Evolutionary conservation across 1,140 invertebrate genomes (phyloP), one percentile per base, ranked within the genome.

Genomic region (Aphelenchoides avenae): DNA sequence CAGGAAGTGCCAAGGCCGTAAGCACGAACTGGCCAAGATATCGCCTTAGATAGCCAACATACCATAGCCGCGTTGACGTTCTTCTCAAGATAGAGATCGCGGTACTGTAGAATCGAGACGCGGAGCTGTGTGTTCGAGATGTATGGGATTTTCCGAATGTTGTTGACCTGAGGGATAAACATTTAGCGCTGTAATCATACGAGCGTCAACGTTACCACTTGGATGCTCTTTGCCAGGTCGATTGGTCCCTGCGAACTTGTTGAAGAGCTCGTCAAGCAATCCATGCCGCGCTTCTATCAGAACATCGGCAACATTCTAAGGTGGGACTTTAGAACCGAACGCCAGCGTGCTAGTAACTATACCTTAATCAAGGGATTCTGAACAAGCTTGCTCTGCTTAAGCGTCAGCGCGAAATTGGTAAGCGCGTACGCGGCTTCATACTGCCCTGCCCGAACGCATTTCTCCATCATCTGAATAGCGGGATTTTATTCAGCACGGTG

Each of bases 131-230:
- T 77, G 9, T 70, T 70, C 3, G 71, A 68, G 30, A 75, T 60
- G 24, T 57, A 75, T 1, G 72, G 72, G 39, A 75, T 75, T 48
- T 75, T 75, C 9, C 72, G 44, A 13, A 75, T 77, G 41, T 77
- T 75, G 39, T 77, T 75, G 2, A 75, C 68, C 46, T 53, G 6
- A 53, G 36, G 44, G 57, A 40, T 9, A 2, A 26, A 55, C 3
- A 55, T n/a, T 15, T 60, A 55, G 9, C 41, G 18, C 24, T 36
- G 27, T n/a, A 30, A 53, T 0, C n/a, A 57, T 3, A 24, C 15
- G 20, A 37, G 11, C 29, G n/a, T 4, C 5, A 54, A 18, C n/a
- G n/a, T 7, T 11, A 54, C 43, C 29, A 71, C 66, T 50, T 75
- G 67, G 31, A 75, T 75, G n/a, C 59, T 61, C 18, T 53, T 49